These are phyloP conservation scores for Cryptosula pallasiana DNA, from an alignment of 2,888 invertebrate genomes.

Conservation along the genomic window DNA sequence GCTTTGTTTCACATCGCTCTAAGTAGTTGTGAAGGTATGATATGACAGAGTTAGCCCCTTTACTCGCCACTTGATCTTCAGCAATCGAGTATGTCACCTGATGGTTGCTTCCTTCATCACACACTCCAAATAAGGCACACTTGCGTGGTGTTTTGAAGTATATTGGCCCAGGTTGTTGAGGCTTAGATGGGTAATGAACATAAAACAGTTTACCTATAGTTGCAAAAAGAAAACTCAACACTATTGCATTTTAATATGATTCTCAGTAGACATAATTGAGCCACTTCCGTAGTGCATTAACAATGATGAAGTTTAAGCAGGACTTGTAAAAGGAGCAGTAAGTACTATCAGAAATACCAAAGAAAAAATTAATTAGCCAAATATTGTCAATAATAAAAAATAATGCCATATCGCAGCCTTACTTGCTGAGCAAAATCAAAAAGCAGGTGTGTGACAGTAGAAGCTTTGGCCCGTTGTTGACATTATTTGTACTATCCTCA, in stretches of 20 bases:
- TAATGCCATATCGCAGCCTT: too few species aligned
- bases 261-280: too few species aligned
- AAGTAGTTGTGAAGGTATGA: constrained; percentile 31
- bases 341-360: too few species aligned
- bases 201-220: constrained; percentile 27
- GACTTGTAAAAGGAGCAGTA: neutral
- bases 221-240: neutral
- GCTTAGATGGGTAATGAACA: constrained; percentile 31
- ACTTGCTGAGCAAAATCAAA: constrained; percentile 34
- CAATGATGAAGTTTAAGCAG: too few species aligned
- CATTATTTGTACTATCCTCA: too few species aligned
- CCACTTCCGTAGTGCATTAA: too few species aligned
- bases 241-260: neutral
- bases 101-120: constrained; percentile 27
- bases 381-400: too few species aligned
- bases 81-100: constrained; percentile 33
- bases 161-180: constrained; percentile 34
- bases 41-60: constrained; percentile 31
- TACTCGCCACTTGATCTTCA: constrained; percentile 28
- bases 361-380: too few species aligned
- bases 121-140: constrained; percentile 32
- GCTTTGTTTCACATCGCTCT: constrained; percentile 30
- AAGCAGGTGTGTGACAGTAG: constrained; percentile 28
- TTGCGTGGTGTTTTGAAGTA: constrained; percentile 33
- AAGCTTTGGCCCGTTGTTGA: too few species aligned